Evolutionary conservation across 2,888 invertebrate species (phyloP).

Genomic region (Plebejus anna): DNA sequence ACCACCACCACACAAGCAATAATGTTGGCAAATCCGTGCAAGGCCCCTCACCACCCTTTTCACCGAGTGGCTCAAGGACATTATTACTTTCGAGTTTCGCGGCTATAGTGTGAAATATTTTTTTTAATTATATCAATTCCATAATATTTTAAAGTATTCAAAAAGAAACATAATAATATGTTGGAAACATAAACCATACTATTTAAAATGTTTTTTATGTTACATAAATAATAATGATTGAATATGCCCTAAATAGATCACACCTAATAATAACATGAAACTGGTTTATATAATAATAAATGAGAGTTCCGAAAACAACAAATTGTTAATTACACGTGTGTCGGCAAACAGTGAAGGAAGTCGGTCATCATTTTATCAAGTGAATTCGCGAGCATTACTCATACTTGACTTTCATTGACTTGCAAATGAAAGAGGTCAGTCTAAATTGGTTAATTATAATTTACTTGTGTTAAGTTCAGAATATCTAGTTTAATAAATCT

Average conservation of each 20-base stretch:
- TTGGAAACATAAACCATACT: too few relatives aligned
- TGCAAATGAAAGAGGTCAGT: conserved; percentile 39
- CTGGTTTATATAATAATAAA: background rate
- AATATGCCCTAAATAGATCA: background rate
- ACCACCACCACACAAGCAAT: too few relatives aligned
- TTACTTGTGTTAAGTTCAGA: background rate
- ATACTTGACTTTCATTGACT: conserved; percentile 6
- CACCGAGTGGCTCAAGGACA: background rate
- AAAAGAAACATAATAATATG: background rate
- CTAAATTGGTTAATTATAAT: conserved; percentile 30
- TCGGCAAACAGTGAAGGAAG: conserved; percentile 2
- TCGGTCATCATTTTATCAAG: background rate
- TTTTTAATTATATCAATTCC: too few relatives aligned
- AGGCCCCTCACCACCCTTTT: too few relatives aligned
- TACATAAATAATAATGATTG: too few relatives aligned
- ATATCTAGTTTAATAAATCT: background rate
- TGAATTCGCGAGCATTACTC: conserved; percentile 16
- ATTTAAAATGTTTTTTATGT: too few relatives aligned
- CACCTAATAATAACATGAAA: background rate
- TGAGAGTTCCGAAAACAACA: background rate
- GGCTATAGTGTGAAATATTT: background rate
- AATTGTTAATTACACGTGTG: background rate
- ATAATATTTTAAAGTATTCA: background rate
- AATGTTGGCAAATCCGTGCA: too few relatives aligned
- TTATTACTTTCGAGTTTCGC: background rate